Base-by-base conservation (phyloP, 2,797 vertebrate genomes). In the Coluber constrictor region DNA sequence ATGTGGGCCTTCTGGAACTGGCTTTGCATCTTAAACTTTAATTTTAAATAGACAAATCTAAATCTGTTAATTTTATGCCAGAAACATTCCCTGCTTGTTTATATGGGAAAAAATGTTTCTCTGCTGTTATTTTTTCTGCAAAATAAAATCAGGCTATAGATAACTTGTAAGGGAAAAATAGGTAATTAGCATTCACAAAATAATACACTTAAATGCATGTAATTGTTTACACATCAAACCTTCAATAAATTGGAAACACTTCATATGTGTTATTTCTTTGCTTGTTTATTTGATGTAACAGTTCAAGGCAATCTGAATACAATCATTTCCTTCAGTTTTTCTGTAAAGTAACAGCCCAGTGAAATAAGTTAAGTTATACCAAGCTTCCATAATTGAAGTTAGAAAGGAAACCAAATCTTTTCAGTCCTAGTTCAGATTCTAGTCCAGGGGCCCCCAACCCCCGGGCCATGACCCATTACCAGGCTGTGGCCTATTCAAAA, bases 1-100 rank as follows among this genome's bases (percentile, higher is more conserved):
- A 94, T 91, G 95, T 86, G 55, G 2, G 47, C 4, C 79, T 23
- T 94, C 92, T 87, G 43, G 20, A 54, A 20, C 8, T 90, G 13
- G 56, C 27, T 60, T 0, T 11, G 74, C 91, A 0, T 10, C 0
- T 93, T 92, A 20, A 74, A 1, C 0, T 2, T 93, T 89, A n/a
- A 13, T 87, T 59, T 51, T 83, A 79, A 20, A 55, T 10, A 13
- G 43, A 83, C 55, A 29, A 89, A 43, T 56, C 25, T 32, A 93
- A 55, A 88, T 23, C 60, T 61, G 23, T 70, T 66, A 66, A 51
- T 10, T 25, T 90, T 89, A 2, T 37, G 88, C 8, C 47, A 61
- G 12, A n/a, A 8, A 29, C 32, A 90, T 74, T 90, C n/a, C 74
- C 54, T 16, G 16, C 12, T 57, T 57, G 56, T 32, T 59, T 86